phyloP scores from a whole-genome alignment of 2,797 vertebrate genomes.

The Pseudopleuronectes americanus region DNA sequence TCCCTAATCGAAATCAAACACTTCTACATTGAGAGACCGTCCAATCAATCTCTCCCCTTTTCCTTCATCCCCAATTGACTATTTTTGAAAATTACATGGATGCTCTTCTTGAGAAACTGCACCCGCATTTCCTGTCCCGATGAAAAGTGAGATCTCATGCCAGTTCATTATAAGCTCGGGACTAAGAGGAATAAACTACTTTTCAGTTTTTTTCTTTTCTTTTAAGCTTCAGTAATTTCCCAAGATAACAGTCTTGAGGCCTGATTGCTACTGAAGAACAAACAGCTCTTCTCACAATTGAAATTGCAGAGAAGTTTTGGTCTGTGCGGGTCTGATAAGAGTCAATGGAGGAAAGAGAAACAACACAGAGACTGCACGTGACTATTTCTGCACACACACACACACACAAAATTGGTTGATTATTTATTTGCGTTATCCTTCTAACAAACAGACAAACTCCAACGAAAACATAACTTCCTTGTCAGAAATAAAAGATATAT shows the following conservation, averaged over 20 bases:
- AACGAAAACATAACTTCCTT: no score
- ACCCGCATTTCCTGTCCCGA: conserved; percentile 40
- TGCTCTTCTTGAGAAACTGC: conserved; percentile 35
- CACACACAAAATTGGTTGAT: not conserved
- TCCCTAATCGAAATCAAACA: conserved; percentile 44
- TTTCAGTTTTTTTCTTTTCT: conserved; percentile 19
- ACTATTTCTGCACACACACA: not conserved
- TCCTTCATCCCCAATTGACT: conserved; percentile 28
- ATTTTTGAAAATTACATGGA: conserved; percentile 45
- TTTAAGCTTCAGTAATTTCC: conserved; percentile 38
- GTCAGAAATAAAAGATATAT: no score
- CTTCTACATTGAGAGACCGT: conserved; percentile 25
- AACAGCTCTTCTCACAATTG: conserved; percentile 39
- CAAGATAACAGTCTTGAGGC: conserved; percentile 31
- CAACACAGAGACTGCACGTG: not conserved
- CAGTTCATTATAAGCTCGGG: conserved; percentile 8
- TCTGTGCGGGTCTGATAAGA: conserved; percentile 41
- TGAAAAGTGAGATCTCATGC: conserved; percentile 35
- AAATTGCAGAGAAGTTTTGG: conserved; percentile 30
- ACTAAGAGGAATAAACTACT: conserved; percentile 33
- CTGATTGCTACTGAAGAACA: conserved; percentile 45
- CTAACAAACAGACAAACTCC: no score
- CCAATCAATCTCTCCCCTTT: conserved; percentile 43
- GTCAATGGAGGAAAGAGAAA: not conserved
- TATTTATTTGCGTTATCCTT: no score